Base-by-base conservation (phyloP, 2,797 vertebrate genomes). In the Sparus aurata region DNA sequence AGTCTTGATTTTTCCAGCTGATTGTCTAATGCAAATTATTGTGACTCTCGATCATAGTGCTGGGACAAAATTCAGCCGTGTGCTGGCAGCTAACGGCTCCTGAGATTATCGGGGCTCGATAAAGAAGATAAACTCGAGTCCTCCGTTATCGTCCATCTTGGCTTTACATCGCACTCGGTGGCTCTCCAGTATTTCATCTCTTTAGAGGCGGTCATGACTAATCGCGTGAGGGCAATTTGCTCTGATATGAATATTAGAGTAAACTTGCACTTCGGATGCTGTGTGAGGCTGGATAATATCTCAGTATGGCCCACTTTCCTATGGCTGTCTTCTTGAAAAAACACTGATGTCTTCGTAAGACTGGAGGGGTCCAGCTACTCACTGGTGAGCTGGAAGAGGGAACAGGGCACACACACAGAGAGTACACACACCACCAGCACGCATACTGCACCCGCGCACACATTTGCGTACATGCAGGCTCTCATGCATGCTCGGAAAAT, bases 301-400 rank as follows among this genome's bases (percentile, higher is more conserved):
- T 87, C 80, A 64, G 72, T 38, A 69, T 80, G 82, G 77, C 79
- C 89, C 90, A 89, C 89, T 92, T 87, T 88, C 78, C 86, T 89
- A 91, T 53, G 79, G 87, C 84, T 92, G 83, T 91, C 85, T 87
- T 90, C 82, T 86, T 89, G 87, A 89, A 89, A 92, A 87, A 88
- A 89, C 84, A 91, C 80, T 80, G 91, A 88, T 77, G 86, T 93
- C 92, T 89, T 93, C 88, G 27, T 83, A 88, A 89, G 83, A 92
- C 79, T 85, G 86, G 82, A 87, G 84, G 34, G 73, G 75, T 91
- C 82, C 91, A 92, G 80, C 89, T 92, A 91, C 80, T 90, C 90
- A 91, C 86, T 89, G 86, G 82, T 87, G 89, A 89, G 91, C 94
- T 93, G 89, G 85, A 93, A 94, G 86, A 91, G 90, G 92, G 92